These are phyloP conservation scores for Oscheius sp. DNA, from an alignment of 2,888 invertebrate genomes.

Conservation along the genomic window DNA sequence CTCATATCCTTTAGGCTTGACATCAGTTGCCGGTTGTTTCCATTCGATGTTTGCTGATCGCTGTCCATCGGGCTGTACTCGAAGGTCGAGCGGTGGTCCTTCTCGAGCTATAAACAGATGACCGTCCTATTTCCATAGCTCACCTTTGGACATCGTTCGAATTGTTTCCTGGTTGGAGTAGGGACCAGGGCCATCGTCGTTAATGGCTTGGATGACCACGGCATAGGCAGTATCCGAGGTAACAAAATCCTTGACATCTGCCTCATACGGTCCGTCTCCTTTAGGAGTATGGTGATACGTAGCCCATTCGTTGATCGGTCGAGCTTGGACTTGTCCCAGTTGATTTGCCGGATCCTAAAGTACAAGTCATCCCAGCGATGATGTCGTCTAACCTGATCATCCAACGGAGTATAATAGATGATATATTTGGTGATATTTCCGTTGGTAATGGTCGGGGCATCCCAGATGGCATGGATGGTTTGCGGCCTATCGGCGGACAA, in stretches of 20 bases:
- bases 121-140: background rate
- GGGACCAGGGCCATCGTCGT: slow-evolving; percentile 72
- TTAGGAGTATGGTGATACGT: slow-evolving; percentile 62
- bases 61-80: slow-evolving; percentile 70
- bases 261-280: slow-evolving; percentile 43
- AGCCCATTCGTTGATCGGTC: slow-evolving; percentile 70
- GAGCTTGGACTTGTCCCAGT: slow-evolving; percentile 70
- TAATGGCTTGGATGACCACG: slow-evolving; percentile 71
- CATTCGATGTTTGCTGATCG: slow-evolving; percentile 66
- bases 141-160: slow-evolving; percentile 68
- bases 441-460: slow-evolving; percentile 69
- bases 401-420: slow-evolving; percentile 71
- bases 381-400: slow-evolving; percentile 61
- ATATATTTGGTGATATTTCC: slow-evolving; percentile 72
- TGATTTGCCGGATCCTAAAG: slow-evolving; percentile 60
- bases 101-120: slow-evolving; percentile 59
- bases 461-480: slow-evolving; percentile 68
- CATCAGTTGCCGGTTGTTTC: slow-evolving; percentile 65
- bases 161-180: slow-evolving; percentile 71
- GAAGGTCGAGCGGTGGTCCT: slow-evolving; percentile 68
- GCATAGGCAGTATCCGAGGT: slow-evolving; percentile 71
- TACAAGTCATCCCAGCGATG: background rate
- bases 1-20: slow-evolving; percentile 67
- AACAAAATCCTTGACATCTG: slow-evolving; percentile 66
- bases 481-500: slow-evolving; percentile 67